Percentiles rank a stretch among this genome's conserved stretches.
phyloP scores from a whole-genome alignment of 2,113 vertebrate species.

The Formicarius rufipectus region DNA sequence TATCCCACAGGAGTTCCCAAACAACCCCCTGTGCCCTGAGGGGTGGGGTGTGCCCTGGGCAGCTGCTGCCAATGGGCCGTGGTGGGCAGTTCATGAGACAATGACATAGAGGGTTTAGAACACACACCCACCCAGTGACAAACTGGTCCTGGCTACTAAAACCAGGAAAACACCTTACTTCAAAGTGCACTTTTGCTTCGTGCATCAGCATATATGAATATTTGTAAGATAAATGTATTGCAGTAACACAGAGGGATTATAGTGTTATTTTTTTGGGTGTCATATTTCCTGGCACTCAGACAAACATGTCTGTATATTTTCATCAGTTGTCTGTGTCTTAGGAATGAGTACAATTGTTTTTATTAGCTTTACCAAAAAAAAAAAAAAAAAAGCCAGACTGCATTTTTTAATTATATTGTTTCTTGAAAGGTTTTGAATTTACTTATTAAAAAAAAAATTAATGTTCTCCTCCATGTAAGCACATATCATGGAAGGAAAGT shows the following conservation, averaged over 20 bases:
- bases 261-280: not conserved
- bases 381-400: not conserved
- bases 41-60: no score
- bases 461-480: not conserved
- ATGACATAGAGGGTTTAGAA: no score
- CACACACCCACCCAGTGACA: no score
- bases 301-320: not conserved
- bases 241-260: not conserved
- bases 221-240: not conserved
- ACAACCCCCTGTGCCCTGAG: no score
- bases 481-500: not conserved
- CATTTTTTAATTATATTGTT: not conserved
- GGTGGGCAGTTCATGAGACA: no score
- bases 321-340: not conserved
- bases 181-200: not conserved
- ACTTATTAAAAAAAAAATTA: not conserved
- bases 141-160: no score
- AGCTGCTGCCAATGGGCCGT: no score
- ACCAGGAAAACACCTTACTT: not conserved
- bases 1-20: no score
- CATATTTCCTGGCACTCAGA: not conserved
- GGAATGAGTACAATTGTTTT: not conserved
- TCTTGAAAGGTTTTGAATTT: not conserved
- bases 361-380: not conserved
- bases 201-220: not conserved